phyloP scores from a whole-genome alignment of 2,888 invertebrate species.

The Philonicus albiceps region DNA sequence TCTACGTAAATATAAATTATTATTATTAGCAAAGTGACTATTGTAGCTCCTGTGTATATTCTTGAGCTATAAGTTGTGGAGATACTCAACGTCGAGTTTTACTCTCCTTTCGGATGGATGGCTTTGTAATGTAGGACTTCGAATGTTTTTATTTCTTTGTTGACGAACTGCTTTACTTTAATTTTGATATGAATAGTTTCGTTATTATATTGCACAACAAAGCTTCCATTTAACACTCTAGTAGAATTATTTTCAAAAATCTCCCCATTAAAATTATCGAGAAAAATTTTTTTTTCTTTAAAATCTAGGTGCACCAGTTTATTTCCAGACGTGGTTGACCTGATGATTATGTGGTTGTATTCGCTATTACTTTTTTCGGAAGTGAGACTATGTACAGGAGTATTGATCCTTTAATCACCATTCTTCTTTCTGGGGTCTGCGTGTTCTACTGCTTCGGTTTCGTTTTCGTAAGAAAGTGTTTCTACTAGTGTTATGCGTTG shows the following conservation, averaged over 20 bases:
- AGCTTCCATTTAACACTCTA: conserved; percentile 2
- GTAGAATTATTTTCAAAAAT: background rate
- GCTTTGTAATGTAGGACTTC: conserved; percentile 10
- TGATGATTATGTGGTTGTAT: too few species aligned
- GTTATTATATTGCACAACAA: conserved; percentile 1
- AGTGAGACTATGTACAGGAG: too few species aligned
- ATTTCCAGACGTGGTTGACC: too few species aligned
- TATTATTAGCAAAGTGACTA: background rate
- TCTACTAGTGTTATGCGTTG: too few species aligned
- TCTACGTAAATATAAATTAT: background rate
- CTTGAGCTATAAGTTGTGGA: background rate
- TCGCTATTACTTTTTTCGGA: too few species aligned
- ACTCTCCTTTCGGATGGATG: background rate
- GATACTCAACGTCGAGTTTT: background rate
- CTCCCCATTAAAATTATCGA: conserved; percentile 32
- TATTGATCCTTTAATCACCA: too few species aligned
- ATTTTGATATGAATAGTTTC: conserved; percentile 21
- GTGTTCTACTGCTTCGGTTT: too few species aligned
- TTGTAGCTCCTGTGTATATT: background rate
- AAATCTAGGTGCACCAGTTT: too few species aligned
- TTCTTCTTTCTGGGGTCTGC: too few species aligned
- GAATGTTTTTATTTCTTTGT: background rate
- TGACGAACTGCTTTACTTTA: background rate
- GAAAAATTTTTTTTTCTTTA: conserved; percentile 24
- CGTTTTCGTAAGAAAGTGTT: too few species aligned